These are phyloP conservation scores for Eilema sororculum DNA, from an alignment of 2,888 invertebrate genomes.

Conservation along the genomic window DNA sequence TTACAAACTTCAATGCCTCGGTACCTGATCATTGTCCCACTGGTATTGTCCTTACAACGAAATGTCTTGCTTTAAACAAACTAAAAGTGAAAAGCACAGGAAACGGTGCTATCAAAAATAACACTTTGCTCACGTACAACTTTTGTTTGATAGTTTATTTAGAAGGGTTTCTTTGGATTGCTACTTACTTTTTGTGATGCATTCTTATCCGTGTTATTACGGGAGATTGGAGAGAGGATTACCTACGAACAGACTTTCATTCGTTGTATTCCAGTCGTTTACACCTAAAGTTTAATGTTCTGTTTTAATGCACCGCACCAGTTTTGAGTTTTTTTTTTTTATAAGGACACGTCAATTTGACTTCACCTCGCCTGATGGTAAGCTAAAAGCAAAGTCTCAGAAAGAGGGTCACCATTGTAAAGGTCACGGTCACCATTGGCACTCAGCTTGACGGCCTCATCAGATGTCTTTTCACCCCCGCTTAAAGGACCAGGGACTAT, in stretches of 20 bases:
- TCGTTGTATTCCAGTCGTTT: neutral
- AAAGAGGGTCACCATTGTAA: no score
- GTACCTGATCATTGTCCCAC: slow-evolving; percentile 73
- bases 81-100: slow-evolving; percentile 71
- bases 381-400: no score
- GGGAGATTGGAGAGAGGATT: slow-evolving; percentile 16
- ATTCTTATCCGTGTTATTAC: slow-evolving; percentile 14
- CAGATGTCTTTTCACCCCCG: no score
- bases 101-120: slow-evolving; percentile 72
- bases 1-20: slow-evolving; percentile 60
- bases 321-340: neutral
- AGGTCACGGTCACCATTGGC: no score
- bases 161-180: slow-evolving; percentile 50
- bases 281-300: neutral
- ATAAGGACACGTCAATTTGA: no score
- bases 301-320: neutral
- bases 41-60: slow-evolving; percentile 66
- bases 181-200: slow-evolving; percentile 28
- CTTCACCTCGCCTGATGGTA: no score
- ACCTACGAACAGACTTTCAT: neutral
- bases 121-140: slow-evolving; percentile 64
- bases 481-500: no score
- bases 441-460: no score
- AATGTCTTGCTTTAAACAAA: slow-evolving; percentile 62
- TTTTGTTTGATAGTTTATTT: slow-evolving; percentile 39